A percentile compares a stretch with the other conserved stretches of the same genome.
Conservation (phyloP, 2,888 invertebrate genomes). For the Diogma glabrata region DNA sequence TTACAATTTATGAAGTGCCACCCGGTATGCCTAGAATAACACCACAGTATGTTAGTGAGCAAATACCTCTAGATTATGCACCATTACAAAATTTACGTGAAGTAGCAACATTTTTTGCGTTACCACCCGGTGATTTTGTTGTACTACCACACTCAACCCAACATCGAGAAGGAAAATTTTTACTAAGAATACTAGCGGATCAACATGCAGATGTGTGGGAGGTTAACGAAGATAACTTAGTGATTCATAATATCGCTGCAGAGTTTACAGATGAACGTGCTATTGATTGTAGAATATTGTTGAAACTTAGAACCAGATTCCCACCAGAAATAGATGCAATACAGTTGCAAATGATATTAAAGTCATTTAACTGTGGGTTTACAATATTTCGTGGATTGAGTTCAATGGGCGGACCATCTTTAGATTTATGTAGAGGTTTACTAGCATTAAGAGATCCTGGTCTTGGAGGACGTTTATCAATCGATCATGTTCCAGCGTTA, state of each 20-base stretch:
- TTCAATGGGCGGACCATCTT: constrained; percentile 35
- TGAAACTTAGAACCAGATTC: constrained; percentile 34
- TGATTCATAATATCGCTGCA: constrained; percentile 49
- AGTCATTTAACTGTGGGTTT: constrained; percentile 42
- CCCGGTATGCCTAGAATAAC: constrained; percentile 47
- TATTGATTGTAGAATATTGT: constrained; percentile 32
- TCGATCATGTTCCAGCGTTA: constrained; percentile 48
- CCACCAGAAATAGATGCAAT: constrained; percentile 50
- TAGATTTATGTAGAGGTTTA: constrained; percentile 54
- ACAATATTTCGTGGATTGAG: constrained; percentile 30
- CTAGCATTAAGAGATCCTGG: constrained; percentile 55
- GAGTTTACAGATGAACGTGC: constrained; percentile 47
- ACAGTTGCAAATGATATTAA: constrained; percentile 46
- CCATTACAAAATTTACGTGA: constrained; percentile 39
- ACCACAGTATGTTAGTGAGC: constrained; percentile 47
- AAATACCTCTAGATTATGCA: constrained; percentile 26
- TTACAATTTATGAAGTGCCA: constrained; percentile 59
- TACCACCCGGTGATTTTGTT: constrained; percentile 62
- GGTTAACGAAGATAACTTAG: constrained; percentile 63
- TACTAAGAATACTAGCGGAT: constrained; percentile 58
- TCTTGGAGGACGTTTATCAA: constrained; percentile 48
- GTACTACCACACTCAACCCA: constrained; percentile 60
- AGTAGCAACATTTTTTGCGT: constrained; percentile 61
- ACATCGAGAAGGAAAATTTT: constrained; percentile 55
- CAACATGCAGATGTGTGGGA: constrained; percentile 65